A percentile compares a stretch with the other conserved stretches of the same genome.
phyloP scores from a whole-genome alignment of 2,113 vertebrate species.

The Colistium nudipinnis region DNA sequence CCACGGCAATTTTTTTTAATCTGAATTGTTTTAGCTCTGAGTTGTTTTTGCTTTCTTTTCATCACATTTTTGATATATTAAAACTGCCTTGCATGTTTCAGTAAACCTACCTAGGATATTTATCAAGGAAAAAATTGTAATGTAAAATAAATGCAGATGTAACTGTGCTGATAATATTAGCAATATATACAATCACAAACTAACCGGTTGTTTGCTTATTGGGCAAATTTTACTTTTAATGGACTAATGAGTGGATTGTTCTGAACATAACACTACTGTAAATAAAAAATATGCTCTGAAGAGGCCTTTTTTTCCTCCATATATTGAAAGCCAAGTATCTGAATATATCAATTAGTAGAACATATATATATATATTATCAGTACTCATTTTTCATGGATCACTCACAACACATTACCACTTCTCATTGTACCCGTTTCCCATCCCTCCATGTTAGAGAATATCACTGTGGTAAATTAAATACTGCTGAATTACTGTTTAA shows the following conservation, averaged over 20 bases:
- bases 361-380: neutral
- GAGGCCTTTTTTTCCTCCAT: slow-evolving; percentile 59
- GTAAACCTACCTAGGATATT: slow-evolving; percentile 65
- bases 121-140: slow-evolving; percentile 5
- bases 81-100: slow-evolving; percentile 79
- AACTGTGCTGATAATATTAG: slow-evolving; percentile 36
- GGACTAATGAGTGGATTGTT: slow-evolving; percentile 63
- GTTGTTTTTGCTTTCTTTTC: slow-evolving; percentile 62
- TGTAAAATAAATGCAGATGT: slow-evolving; percentile 66
- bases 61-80: slow-evolving; percentile 69
- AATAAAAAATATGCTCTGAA: slow-evolving; percentile 84
- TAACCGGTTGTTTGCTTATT: slow-evolving; percentile 65
- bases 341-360: neutral
- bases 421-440: neutral
- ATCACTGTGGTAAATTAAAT: too few species aligned
- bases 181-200: slow-evolving; percentile 53
- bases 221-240: slow-evolving; percentile 61
- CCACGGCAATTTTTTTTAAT: slow-evolving; percentile 53
- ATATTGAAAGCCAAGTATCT: neutral
- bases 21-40: slow-evolving; percentile 68
- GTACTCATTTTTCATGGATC: neutral
- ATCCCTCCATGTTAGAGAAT: neutral
- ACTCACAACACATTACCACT: neutral
- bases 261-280: slow-evolving; percentile 79
- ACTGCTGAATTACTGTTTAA: too few species aligned